Conservation (phyloP, 2,113 vertebrate species). For the Sinocyclocheilus rhinocerous region DNA sequence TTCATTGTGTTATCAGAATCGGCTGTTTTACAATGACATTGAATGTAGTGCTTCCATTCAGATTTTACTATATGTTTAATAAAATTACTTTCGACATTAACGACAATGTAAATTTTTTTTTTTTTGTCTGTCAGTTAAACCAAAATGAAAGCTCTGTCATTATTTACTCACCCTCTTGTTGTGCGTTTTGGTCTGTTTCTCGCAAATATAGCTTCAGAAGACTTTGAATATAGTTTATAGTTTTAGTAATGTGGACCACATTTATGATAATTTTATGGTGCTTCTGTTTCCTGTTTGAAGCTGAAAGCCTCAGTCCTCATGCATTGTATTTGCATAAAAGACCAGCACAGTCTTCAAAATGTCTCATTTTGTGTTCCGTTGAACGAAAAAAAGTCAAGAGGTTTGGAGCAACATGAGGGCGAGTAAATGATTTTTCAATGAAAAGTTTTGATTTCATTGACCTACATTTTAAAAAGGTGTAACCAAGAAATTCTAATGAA, state of each 20-base stretch:
- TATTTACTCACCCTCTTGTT: not conserved
- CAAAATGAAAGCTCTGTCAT: not conserved
- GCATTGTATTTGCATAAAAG: not conserved
- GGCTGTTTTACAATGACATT: no score
- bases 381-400: not conserved
- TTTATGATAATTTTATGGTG: not conserved
- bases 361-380: not conserved
- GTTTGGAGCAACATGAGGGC: no score
- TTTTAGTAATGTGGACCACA: not conserved
- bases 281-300: not conserved
- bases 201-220: not conserved
- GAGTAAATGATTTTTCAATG: not conserved
- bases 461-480: slow-evolving; percentile 39
- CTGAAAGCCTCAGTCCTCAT: not conserved
- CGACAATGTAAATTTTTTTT: not conserved
- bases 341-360: not conserved
- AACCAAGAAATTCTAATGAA: slow-evolving; percentile 8
- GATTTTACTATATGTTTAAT: not conserved
- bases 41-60: no score
- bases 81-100: not conserved
- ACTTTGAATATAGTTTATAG: not conserved
- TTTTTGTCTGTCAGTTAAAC: not conserved
- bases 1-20: no score
- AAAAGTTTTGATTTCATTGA: slow-evolving; percentile 29
- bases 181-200: not conserved